Percentiles rank a stretch among this genome's conserved stretches.
phyloP scores from a whole-genome alignment of 2,113 vertebrate species.

The Alaudala cheleensis region DNA sequence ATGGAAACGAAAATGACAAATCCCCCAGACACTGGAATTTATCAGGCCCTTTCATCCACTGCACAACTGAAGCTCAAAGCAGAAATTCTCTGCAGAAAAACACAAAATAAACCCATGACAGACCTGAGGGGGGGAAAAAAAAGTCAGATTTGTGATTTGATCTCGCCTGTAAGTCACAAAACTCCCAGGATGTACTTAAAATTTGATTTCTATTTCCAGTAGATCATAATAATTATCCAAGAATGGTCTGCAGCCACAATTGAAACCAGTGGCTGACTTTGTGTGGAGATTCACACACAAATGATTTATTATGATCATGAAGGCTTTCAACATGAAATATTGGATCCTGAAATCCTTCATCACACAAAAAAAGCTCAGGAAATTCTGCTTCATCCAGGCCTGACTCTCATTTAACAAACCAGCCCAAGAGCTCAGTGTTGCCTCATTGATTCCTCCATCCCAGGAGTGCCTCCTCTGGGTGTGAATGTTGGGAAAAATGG shows the following conservation, averaged over 20 bases:
- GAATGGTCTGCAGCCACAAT: neutral
- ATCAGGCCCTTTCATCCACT: neutral
- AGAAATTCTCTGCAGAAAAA: neutral
- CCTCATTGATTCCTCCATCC: neutral
- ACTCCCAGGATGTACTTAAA: neutral
- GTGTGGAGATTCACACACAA: neutral
- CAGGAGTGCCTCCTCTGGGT: neutral
- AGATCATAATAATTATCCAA: neutral
- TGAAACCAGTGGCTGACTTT: neutral
- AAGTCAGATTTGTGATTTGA: neutral
- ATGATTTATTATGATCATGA: neutral
- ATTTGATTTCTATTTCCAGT: neutral
- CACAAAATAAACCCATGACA: neutral
- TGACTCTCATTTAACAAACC: neutral
- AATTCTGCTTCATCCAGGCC: neutral
- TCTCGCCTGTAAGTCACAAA: neutral
- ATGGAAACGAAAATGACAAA: neutral
- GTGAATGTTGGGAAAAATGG: neutral
- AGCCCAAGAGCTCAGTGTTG: neutral
- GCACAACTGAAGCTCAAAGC: neutral
- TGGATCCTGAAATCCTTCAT: neutral
- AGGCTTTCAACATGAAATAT: neutral
- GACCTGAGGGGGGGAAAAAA: accelerated
- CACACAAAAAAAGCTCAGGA: neutral
- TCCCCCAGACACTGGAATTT: neutral